Evolutionary conservation across 2,888 invertebrate species (phyloP), one percentile per base, ranked within the genome.

Genomic region (Lasioglossum lativentre): DNA sequence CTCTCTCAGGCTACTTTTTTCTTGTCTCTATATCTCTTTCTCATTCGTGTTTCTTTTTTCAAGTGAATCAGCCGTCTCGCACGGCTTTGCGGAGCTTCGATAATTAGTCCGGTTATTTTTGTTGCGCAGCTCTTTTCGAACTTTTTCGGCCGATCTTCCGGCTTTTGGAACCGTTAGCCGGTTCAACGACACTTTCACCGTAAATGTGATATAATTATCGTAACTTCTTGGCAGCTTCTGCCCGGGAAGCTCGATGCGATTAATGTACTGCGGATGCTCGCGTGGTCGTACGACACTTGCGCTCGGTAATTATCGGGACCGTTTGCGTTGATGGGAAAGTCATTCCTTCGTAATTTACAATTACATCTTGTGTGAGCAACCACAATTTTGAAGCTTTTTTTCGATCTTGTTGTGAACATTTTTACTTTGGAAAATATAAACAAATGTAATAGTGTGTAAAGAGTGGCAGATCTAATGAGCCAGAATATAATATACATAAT

Each of bases 101-200:
- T 66, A 66, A 66, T 66, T 66, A 34, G 66, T 19, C 34, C 34
- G 34, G 30, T 66, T 66, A 66, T 66, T 66, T 34, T 66, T 30
- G 30, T 30, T 16, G 34, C 30, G 30, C 66, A 1, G 16, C 66
- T 66, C 30, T 19, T 19, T 0, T 12, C 66, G 19, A 8, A 34
- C 38, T 38, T 68, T 68, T 68, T 68, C 16, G 16, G 34, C 1
- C 23, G 19, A 68, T 38, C 38, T 68, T 68, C 38, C 68, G 38
- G 68, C 34, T 68, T 34, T 68, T 23, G 23, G 12, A 38, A n/a
- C 38, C 38, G 38, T 38, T 23, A 12, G 10, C 4, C 66, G 68
- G 38, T 68, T 68, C 68, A 38, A 68, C 38, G 68, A 68, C 68
- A 68, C 68, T 68, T 68, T 68, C 68, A 68, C 68, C 38, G 23